These are phyloP conservation scores for Sebastes minor DNA, from an alignment of 2,797 vertebrate species.

Conservation along the genomic window DNA sequence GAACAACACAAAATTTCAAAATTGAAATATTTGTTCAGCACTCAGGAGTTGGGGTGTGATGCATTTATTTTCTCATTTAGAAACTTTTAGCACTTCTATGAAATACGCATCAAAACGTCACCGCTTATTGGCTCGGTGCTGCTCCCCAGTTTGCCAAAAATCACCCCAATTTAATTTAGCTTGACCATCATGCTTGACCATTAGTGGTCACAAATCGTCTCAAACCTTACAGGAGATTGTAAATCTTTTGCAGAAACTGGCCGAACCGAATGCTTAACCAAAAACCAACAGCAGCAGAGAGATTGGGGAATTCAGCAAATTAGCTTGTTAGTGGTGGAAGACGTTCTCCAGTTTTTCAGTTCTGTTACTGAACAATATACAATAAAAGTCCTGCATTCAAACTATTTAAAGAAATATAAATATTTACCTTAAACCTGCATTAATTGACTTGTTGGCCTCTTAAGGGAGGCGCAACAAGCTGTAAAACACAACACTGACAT, in stretches of 20 bases:
- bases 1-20: slow-evolving; percentile 61
- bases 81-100: slow-evolving; percentile 14
- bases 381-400: not conserved
- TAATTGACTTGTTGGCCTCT: not conserved
- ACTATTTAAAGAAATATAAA: not conserved
- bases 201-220: slow-evolving; percentile 7
- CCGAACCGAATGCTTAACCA: not conserved
- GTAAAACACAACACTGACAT: not conserved
- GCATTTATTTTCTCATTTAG: slow-evolving; percentile 18
- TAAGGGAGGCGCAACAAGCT: not conserved
- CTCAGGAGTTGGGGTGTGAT: slow-evolving; percentile 14
- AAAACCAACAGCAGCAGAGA: not conserved
- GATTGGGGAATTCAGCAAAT: not conserved
- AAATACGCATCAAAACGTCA: slow-evolving; percentile 31
- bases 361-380: not conserved
- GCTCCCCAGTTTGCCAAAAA: slow-evolving; percentile 4
- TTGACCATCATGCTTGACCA: slow-evolving; percentile 6
- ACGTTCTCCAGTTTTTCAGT: not conserved
- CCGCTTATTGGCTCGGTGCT: not conserved
- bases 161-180: slow-evolving; percentile 10
- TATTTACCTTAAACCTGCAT: not conserved
- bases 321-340: not conserved
- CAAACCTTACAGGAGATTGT: not conserved
- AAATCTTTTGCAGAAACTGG: not conserved
- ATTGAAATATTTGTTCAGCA: slow-evolving; percentile 45